These are phyloP conservation scores for Dendrocincla tyrannina DNA, from an alignment of 2,797 vertebrate genomes.

Conservation along the genomic window DNA sequence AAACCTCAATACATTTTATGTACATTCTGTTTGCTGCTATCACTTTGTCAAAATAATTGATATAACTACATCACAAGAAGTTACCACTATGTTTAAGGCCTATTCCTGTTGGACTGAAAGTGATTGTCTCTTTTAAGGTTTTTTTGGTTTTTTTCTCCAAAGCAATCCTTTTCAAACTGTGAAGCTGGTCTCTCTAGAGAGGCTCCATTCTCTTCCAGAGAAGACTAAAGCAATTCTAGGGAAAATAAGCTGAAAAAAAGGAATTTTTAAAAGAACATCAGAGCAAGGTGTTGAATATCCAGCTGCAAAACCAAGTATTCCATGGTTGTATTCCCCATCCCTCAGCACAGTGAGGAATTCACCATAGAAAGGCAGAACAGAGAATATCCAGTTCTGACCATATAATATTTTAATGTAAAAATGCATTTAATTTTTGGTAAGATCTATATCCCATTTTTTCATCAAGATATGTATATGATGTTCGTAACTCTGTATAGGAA, in stretches of 20 bases:
- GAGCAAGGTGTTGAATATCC: neutral
- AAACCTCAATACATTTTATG: neutral
- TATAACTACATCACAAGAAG: slow-evolving; percentile 1
- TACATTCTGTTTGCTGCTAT: neutral
- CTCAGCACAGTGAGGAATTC: neutral
- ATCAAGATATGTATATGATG: neutral
- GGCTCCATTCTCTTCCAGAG: slow-evolving; percentile 14
- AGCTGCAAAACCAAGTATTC: neutral
- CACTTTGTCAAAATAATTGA: slow-evolving; percentile 51
- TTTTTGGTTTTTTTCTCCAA: neutral
- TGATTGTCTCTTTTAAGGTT: slow-evolving; percentile 19
- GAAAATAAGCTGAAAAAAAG: slow-evolving; percentile 5
- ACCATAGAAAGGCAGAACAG: neutral
- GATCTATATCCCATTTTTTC: neutral
- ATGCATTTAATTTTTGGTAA: neutral
- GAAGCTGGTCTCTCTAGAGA: slow-evolving; percentile 39
- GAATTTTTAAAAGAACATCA: neutral
- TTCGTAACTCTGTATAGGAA: neutral
- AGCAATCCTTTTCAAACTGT: slow-evolving; percentile 23
- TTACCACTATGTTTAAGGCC: slow-evolving; percentile 18
- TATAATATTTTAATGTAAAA: neutral
- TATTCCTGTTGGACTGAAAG: neutral
- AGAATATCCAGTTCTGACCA: neutral
- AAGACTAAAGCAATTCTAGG: slow-evolving; percentile 1
- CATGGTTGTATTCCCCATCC: neutral